These are phyloP conservation scores for Platycercus adscitus DNA, from an alignment of 2,113 vertebrate species.

Conservation along the genomic window DNA sequence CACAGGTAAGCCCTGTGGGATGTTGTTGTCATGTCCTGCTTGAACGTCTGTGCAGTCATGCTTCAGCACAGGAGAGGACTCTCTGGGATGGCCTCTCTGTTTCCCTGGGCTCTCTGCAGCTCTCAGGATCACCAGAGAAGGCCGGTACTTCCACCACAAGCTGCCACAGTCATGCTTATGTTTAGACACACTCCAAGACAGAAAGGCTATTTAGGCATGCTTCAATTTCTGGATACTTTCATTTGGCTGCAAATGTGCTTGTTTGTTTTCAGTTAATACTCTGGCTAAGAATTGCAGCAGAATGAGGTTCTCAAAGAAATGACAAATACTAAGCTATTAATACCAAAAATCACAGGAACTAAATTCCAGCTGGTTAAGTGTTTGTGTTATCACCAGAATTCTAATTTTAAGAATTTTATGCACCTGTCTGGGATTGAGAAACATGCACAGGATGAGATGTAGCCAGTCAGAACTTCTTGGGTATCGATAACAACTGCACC, in stretches of 20 bases:
- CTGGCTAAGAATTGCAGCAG: not conserved
- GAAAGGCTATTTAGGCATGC: not conserved
- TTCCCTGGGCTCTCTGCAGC: not conserved
- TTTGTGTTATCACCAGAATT: slow-evolving; percentile 14
- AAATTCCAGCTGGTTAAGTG: slow-evolving; percentile 4
- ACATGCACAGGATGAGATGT: not conserved
- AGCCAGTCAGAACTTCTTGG: not conserved
- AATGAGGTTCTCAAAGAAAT: slow-evolving; percentile 3
- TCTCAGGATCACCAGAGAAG: not conserved
- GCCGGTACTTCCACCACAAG: not conserved
- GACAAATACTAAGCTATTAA: slow-evolving; percentile 39
- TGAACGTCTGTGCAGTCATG: not conserved
- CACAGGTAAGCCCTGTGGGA: slow-evolving; percentile 76
- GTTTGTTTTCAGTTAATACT: slow-evolving; percentile 34
- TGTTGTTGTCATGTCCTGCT: not conserved
- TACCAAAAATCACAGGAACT: slow-evolving; percentile 27
- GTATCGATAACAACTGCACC: not conserved
- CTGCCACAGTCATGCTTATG: not conserved
- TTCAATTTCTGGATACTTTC: not conserved
- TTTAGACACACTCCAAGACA: not conserved
- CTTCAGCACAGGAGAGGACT: not conserved
- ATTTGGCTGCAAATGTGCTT: not conserved
- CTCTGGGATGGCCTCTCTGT: not conserved
- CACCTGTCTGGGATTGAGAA: not conserved
- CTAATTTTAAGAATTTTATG: slow-evolving; percentile 17